Evolutionary conservation across 2,797 vertebrate species (phyloP), one percentile per base, ranked within the genome.

Genomic region (Epinephelus awoara): DNA sequence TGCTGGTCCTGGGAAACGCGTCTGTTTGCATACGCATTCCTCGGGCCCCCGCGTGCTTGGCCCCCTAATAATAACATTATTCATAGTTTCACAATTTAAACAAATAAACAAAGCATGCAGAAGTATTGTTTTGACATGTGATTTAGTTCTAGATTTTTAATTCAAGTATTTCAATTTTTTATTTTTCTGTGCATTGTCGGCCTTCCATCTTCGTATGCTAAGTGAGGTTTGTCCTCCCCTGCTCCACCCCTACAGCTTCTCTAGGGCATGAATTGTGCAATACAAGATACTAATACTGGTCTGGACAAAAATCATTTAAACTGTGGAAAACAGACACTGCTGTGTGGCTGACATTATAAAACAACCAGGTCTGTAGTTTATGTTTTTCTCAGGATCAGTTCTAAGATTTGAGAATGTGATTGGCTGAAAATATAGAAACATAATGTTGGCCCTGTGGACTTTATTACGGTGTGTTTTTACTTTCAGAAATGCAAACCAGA

Each of bases 401-500:
- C 23, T 23, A 17, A 51, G 25, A 54, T 67, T 55, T 64, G 29
- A 50, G 25, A 54, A 71, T 55, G 38, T n/a, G 54, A 83, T 67
- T 79, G 67, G n/a, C 51, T 63, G 21, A 82, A 63, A 58, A 72
- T 71, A 79, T 68, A 79, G 73, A 80, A 75, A 70, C 29, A 77
- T 52, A 6, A 59, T 70, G 82, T 72, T 44, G 44, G 42, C 67
- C 68, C 62, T 19, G 40, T 73, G 66, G 77, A 77, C 76, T 85
- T 80, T 74, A 82, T 80, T 47, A 58, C 17, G 68, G 15, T 80
- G 77, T 91, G 86, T 87, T 92, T 85, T 88, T 68, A 58, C 75
- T 90, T 88, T 72, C 8, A 69, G 38, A 85, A 88, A 88, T 85
- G 38, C 51, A 84, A 85, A 84, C 75, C 87, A 88, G 80, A 83